Evolutionary conservation across 2,888 invertebrate species (phyloP).

Genomic region (Resseliella maxima): DNA sequence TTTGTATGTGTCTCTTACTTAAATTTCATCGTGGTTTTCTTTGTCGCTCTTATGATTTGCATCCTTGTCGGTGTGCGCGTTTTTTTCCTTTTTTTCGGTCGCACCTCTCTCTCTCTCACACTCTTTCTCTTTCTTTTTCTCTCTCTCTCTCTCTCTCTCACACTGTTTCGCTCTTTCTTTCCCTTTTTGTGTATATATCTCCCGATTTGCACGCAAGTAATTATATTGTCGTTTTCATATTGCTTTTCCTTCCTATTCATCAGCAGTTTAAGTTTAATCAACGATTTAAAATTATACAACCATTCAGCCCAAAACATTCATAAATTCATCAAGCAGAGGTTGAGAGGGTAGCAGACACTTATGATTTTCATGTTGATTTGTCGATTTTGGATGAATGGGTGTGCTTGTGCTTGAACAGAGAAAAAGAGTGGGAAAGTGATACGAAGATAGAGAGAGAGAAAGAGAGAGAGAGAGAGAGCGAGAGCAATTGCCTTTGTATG

Average conservation of each 20-base stretch:
- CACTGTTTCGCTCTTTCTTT: background rate
- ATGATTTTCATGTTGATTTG: slow-evolving; percentile 44
- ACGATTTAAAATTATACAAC: slow-evolving; percentile 62
- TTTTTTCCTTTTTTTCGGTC: too few species aligned
- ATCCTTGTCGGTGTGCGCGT: background rate
- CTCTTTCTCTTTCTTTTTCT: background rate
- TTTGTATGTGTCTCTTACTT: background rate
- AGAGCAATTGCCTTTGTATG: background rate
- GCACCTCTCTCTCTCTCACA: background rate
- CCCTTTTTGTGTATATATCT: too few species aligned
- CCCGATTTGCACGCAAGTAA: slow-evolving; percentile 53
- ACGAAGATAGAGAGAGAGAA: background rate
- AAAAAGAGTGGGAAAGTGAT: background rate
- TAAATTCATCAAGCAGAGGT: background rate
- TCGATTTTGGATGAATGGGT: slow-evolving; percentile 41
- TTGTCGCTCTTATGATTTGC: background rate
- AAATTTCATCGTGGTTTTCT: slow-evolving; percentile 7
- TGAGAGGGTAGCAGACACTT: slow-evolving; percentile 48
- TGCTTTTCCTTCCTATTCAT: slow-evolving; percentile 51
- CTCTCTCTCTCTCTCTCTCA: background rate
- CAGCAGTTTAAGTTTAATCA: slow-evolving; percentile 59
- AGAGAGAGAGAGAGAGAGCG: too few species aligned
- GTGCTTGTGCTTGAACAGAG: background rate
- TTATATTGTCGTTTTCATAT: slow-evolving; percentile 55
- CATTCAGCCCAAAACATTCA: slow-evolving; percentile 60